A percentile compares a stretch with the other conserved stretches of the same genome.
These are phyloP conservation scores for Hyles lineata DNA, from an alignment of 2,888 invertebrate species.

Conservation along the genomic window DNA sequence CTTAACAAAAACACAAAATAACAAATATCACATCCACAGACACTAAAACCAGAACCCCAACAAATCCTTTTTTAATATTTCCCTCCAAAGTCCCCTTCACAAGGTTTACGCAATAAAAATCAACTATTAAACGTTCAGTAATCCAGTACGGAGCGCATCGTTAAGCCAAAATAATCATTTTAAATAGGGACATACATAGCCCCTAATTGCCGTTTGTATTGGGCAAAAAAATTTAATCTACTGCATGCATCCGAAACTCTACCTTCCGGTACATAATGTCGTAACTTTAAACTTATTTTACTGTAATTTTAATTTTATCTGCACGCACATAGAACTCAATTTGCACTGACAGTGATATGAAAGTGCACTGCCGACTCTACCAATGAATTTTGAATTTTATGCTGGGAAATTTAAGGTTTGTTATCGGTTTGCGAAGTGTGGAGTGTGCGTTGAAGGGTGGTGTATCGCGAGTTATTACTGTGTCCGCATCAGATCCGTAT, in stretches of 20 bases:
- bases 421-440: not conserved
- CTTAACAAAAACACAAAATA: not conserved
- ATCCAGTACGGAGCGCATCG: slow-evolving; percentile 17
- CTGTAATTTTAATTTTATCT: not conserved
- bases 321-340: not conserved
- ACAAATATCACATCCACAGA: not conserved
- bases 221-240: slow-evolving; percentile 29
- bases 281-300: not conserved
- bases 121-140: slow-evolving; percentile 17
- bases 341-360: not conserved
- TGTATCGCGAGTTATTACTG: not conserved
- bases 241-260: slow-evolving; percentile 8
- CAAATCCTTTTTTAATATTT: slow-evolving; percentile 10
- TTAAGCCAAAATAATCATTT: slow-evolving; percentile 30
- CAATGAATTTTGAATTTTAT: not conserved
- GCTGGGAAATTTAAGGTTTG: not conserved
- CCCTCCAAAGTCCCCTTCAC: not conserved
- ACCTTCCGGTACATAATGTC: not conserved
- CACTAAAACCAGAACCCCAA: not conserved
- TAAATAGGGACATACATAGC: slow-evolving; percentile 30
- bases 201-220: slow-evolving; percentile 57
- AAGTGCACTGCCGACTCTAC: not conserved
- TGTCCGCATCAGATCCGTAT: not conserved
- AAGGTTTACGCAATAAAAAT: slow-evolving; percentile 3
- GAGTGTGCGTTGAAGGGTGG: not conserved